Evolutionary conservation across 2,888 invertebrate species (phyloP).

Genomic region (Monochamus alternatus): DNA sequence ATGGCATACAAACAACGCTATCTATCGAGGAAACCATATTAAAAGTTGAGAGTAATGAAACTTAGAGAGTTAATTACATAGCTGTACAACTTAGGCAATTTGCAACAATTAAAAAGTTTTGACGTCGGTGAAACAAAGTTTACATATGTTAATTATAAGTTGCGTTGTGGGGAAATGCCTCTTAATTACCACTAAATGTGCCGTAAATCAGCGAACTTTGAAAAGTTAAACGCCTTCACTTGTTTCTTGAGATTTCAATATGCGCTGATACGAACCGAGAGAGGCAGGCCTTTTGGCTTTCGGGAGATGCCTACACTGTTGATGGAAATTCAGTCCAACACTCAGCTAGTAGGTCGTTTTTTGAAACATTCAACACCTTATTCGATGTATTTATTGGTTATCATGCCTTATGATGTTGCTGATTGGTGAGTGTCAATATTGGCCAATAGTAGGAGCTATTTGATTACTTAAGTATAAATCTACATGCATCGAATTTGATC

Average conservation of each 20-base stretch:
- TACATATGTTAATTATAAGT: slow-evolving; percentile 71
- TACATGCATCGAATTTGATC: too few species aligned
- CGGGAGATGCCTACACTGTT: slow-evolving; percentile 17
- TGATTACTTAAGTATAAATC: too few species aligned
- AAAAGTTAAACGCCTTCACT: slow-evolving; percentile 58
- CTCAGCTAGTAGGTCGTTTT: too few species aligned
- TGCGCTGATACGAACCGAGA: slow-evolving; percentile 36
- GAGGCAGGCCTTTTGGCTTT: background rate
- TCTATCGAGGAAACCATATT: slow-evolving; percentile 49
- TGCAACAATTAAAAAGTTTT: slow-evolving; percentile 68
- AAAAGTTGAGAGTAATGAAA: slow-evolving; percentile 47
- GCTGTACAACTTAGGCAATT: slow-evolving; percentile 66
- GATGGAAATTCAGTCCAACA: background rate
- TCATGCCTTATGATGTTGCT: too few species aligned
- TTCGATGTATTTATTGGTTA: too few species aligned
- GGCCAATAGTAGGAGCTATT: too few species aligned
- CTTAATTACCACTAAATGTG: slow-evolving; percentile 68
- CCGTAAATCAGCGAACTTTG: slow-evolving; percentile 64
- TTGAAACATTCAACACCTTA: too few species aligned
- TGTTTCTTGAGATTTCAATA: slow-evolving; percentile 49
- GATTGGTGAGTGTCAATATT: too few species aligned
- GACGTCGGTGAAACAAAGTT: slow-evolving; percentile 66
- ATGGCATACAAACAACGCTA: slow-evolving; percentile 19
- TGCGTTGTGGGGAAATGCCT: slow-evolving; percentile 68
- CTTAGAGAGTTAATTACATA: slow-evolving; percentile 60